Percentiles rank a stretch among this genome's conserved stretches.
Conservation (phyloP, 2,888 invertebrate species). For the Drosophila phalerata region DNA sequence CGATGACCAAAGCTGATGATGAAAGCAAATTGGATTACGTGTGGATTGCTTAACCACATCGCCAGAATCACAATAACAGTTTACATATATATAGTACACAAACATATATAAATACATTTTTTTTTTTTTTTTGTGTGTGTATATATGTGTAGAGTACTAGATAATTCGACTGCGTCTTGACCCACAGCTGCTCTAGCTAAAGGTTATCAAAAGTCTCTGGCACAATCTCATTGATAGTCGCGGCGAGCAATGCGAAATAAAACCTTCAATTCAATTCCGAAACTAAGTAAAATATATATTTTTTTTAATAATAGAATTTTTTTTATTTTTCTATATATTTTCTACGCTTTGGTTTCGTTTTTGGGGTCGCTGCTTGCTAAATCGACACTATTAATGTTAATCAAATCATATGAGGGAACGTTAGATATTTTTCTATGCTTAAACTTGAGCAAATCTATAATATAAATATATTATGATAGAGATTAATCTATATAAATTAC, state of each 20-base stretch:
- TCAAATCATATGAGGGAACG: background rate
- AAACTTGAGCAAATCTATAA: background rate
- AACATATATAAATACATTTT: background rate
- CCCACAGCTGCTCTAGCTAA: conserved; percentile 22
- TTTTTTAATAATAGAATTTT: background rate
- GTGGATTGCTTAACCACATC: conserved; percentile 58
- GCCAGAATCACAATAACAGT: conserved; percentile 12
- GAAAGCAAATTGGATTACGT: conserved; percentile 71
- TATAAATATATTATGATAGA: too few species aligned
- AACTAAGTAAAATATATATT: conserved; percentile 12
- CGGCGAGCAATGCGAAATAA: conserved; percentile 15
- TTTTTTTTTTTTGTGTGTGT: too few species aligned
- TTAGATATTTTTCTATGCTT: background rate
- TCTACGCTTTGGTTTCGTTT: background rate
- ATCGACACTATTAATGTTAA: background rate
- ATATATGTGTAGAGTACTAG: conserved; percentile 3
- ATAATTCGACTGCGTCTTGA: conserved; percentile 23
- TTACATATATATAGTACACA: background rate
- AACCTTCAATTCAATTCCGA: conserved; percentile 22
- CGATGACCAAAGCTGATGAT: conserved; percentile 41
- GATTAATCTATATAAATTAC: too few species aligned
- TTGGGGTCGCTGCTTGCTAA: conserved; percentile 13
- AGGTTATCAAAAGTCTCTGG: conserved; percentile 44
- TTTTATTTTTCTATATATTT: background rate
- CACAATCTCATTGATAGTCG: conserved; percentile 35